Base-by-base conservation (phyloP, 35 echinoderm and acorn worm genomes). In the Heliocidaris tuberculata region DNA sequence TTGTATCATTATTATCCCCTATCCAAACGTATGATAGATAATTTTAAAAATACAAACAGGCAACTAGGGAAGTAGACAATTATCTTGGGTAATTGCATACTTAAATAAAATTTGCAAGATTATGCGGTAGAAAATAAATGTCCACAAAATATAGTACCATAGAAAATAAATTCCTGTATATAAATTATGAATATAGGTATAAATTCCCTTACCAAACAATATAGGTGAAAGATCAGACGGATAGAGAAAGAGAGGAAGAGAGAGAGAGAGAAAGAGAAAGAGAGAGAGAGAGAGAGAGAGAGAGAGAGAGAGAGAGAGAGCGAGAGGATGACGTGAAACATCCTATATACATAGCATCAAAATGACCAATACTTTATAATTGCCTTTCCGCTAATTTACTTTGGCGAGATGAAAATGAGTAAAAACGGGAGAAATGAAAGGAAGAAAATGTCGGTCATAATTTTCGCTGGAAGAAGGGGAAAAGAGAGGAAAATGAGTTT, bases 301-400 rank as follows among this genome's bases (percentile, higher is more conserved):
- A n/a, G n/a, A n/a, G n/a, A n/a, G n/a, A n/a, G n/a, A n/a, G n/a
- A n/a, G n/a, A n/a, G n/a, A n/a, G n/a, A n/a, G n/a, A n/a, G n/a
- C n/a, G n/a, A n/a, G 86, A 16, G 10, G 31, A 4, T 2, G 70
- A 85, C 4, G n/a, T 29, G n/a, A 31, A 48, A 48, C 21, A 13
- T 35, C 21, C 47, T 89, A 9, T 42, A 42, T 3, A 42, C 35
- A 42, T 42, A 42, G 35, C 35, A 42, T 42, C 35, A 13, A 27
- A 89, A 89, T 89, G 87, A 48, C 87, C 87, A 47, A 89, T 27
- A 89, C 85, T n/a, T n/a, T 9, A 93, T 93, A 93, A 93, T 93
- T 93, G 48, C 49, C 91, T 93, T 93, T 93, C 91, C 91, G 91
- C 49, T 52, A 93, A 93, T 93, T 93, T 93, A 59, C 91, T 93